Evolutionary conservation across 2,888 invertebrate genomes (phyloP), one percentile per base, ranked within the genome.

Genomic region (Dione juno): DNA sequence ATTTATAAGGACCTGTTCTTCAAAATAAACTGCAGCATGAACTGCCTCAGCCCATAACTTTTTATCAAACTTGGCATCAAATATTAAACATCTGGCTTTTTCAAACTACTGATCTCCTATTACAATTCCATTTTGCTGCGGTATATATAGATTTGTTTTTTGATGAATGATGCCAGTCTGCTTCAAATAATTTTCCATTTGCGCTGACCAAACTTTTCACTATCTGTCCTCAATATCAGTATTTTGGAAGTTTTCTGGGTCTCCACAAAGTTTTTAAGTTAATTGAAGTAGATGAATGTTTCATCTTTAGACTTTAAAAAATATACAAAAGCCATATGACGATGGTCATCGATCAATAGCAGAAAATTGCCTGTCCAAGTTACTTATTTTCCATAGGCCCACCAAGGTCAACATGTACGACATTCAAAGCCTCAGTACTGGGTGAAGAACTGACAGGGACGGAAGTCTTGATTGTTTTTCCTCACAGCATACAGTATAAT

Each of bases 331-430:
- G 6, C 40, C 40, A 40, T 40, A 1, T 9, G 8, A 11, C 40
- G 2, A 7, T 8, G 1, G 7, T 40, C 40, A 40, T 40, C 40
- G 7, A 40, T 8, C 40, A 40, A 40, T 40, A 40, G 40, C 2
- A 40, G 11, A 40, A 10, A 35, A 57, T 71, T 0, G 68, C 48
- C 1, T n/a, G 6, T 5, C 70, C 70, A 5, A 70, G 16, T 3
- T 68, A 72, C n/a, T 16, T 37, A 3, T 57, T 63, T 14, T 74
- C 70, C 68, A 70, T 72, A 3, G 70, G 72, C 19, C 74, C 67
- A 57, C 69, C 69, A 8, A 69, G 0, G 50, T 68, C 69, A 13
- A 41, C 48, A 35, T 67, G 66, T 0, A 67, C 28, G 3, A 67
- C 2, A 1, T 43, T 16, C 6, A 67, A 9, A 3, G 58, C 13